phyloP scores from a whole-genome alignment of 2,113 vertebrate species.

The Planiliza haematocheilus region DNA sequence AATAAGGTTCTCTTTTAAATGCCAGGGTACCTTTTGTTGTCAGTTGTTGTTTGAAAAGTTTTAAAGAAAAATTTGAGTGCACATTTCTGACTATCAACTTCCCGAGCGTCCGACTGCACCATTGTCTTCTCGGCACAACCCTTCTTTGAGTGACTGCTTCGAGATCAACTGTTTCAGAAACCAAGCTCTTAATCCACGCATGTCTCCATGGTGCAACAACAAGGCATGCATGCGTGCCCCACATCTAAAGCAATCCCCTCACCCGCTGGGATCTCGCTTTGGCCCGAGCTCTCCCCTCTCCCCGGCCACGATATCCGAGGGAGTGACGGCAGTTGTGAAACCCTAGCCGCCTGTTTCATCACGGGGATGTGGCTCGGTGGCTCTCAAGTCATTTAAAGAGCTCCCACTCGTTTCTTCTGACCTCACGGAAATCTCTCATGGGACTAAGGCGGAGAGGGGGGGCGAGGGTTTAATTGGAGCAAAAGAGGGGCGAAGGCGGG shows the following conservation, averaged over 20 bases:
- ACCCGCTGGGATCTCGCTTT: constrained; percentile 32
- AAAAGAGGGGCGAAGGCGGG: not conserved
- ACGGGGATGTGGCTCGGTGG: constrained; percentile 56
- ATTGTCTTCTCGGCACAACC: not conserved
- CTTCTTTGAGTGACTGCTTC: not conserved
- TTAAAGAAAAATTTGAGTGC: too few species aligned
- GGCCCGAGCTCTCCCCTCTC: constrained; percentile 8
- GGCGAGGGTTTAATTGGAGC: constrained; percentile 31
- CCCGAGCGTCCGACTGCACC: not conserved
- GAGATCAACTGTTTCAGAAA: not conserved
- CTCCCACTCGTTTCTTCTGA: constrained; percentile 66
- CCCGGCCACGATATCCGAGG: constrained; percentile 29
- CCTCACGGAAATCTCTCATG: constrained; percentile 81
- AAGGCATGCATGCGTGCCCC: constrained; percentile 15
- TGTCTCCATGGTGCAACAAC: constrained; percentile 42
- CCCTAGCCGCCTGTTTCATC: constrained; percentile 60
- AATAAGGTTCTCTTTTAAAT: too few species aligned
- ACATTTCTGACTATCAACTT: rapidly evolving
- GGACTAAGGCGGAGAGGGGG: not conserved
- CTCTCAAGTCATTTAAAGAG: constrained; percentile 61
- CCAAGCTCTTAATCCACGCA: constrained; percentile 18
- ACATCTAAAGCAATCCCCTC: constrained; percentile 20
- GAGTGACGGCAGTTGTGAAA: constrained; percentile 63
- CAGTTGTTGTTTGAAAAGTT: too few species aligned
- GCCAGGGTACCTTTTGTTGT: too few species aligned